A percentile compares a stretch with the other conserved stretches of the same genome.
Evolutionary conservation across 2,888 invertebrate genomes (phyloP).

Genomic region (Rhingia campestris): DNA sequence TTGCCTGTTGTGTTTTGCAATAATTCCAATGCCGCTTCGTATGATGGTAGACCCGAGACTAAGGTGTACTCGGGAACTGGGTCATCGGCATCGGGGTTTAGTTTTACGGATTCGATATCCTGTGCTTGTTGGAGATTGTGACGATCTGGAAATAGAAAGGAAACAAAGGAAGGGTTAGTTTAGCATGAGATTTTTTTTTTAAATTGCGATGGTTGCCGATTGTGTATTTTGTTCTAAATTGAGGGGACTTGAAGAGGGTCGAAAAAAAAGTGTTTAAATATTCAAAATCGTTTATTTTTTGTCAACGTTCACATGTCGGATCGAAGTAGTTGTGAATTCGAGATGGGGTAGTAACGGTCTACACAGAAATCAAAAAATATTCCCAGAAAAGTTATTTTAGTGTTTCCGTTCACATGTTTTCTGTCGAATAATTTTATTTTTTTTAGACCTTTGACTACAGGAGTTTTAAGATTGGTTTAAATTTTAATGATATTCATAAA

Average conservation of each 20-base stretch:
- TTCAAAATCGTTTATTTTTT: no score
- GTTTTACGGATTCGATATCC: constrained; percentile 81
- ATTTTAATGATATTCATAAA: no score
- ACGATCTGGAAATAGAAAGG: constrained; percentile 75
- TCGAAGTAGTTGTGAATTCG: no score
- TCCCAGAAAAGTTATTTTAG: background rate
- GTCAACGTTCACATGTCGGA: no score
- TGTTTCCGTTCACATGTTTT: background rate
- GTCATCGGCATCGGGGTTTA: constrained; percentile 82
- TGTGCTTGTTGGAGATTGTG: constrained; percentile 71
- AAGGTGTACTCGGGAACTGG: constrained; percentile 86
- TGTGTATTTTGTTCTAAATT: no score
- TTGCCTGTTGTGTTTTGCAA: constrained; percentile 82
- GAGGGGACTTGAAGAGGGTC: no score
- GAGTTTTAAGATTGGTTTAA: no score
- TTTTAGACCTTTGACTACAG: no score
- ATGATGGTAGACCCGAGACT: constrained; percentile 86
- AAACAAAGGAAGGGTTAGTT: no score
- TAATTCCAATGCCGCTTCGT: constrained; percentile 86
- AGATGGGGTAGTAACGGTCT: background rate
- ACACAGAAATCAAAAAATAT: background rate
- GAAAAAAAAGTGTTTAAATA: no score
- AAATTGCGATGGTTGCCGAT: background rate
- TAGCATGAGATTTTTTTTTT: background rate
- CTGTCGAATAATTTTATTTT: no score